These are phyloP conservation scores for Pluvianellus socialis DNA, from an alignment of 2,113 vertebrate genomes.

Conservation along the genomic window DNA sequence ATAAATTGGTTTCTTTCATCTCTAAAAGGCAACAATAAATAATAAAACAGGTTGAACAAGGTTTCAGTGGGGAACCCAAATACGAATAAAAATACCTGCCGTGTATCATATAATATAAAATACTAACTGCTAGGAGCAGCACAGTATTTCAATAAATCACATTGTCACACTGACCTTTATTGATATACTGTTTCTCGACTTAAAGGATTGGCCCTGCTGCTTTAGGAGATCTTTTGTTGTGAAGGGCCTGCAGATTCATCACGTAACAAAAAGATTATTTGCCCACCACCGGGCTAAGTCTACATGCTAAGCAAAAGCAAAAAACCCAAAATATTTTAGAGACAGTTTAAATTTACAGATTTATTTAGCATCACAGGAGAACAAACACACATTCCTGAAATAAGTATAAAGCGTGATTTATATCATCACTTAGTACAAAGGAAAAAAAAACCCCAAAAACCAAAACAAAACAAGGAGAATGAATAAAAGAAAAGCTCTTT, in stretches of 20 bases:
- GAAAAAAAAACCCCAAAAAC: too few species aligned
- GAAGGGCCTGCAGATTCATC: conserved; percentile 52
- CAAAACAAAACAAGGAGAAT: not conserved
- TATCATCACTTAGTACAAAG: not conserved
- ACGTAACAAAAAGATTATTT: conserved; percentile 62
- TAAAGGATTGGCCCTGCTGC: conserved; percentile 60
- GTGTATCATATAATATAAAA: conserved; percentile 70
- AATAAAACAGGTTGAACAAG: conserved; percentile 70
- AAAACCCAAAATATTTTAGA: not conserved
- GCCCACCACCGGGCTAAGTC: not conserved
- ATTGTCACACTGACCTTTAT: conserved; percentile 76
- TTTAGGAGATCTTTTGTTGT: conserved; percentile 67
- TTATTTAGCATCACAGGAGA: conserved; percentile 1
- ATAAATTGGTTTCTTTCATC: conserved; percentile 75
- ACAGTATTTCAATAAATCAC: conserved; percentile 73
- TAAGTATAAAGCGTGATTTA: conserved; percentile 8
- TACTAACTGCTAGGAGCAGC: conserved; percentile 48
- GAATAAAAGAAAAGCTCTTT: not conserved
- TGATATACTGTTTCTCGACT: conserved; percentile 66
- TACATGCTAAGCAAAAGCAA: conserved; percentile 34
- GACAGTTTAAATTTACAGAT: not conserved
- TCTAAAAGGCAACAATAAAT: conserved; percentile 75
- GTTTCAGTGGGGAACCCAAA: conserved; percentile 65
- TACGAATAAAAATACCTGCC: conserved; percentile 62
- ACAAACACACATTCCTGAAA: not conserved